These are phyloP conservation scores for Trichopria drosophilae DNA, from an alignment of 2,888 invertebrate species.

Conservation along the genomic window DNA sequence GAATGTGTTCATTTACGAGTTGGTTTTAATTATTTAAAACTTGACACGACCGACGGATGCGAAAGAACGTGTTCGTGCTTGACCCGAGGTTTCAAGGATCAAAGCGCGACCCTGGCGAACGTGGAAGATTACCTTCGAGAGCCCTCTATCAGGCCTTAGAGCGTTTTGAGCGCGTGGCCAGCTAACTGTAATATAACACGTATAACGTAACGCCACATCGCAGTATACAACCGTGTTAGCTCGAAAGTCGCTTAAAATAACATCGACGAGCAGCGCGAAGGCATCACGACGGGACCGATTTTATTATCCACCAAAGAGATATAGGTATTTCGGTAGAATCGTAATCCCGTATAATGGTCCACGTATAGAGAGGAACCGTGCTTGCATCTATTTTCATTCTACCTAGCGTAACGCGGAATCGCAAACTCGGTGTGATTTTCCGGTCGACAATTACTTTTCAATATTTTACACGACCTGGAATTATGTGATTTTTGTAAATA, in stretches of 20 bases:
- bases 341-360: constrained; percentile 34
- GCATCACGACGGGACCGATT: constrained; percentile 38
- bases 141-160: constrained; percentile 36
- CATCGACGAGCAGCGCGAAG: constrained; percentile 36
- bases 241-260: constrained; percentile 53
- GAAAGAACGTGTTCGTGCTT: constrained; percentile 49
- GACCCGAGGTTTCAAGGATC: constrained; percentile 53
- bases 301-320: constrained; percentile 38
- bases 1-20: too few relatives aligned
- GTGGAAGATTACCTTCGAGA: constrained; percentile 53
- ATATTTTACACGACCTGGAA: too few relatives aligned
- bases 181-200: constrained; percentile 13
- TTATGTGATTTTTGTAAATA: too few relatives aligned
- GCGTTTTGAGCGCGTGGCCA: constrained; percentile 16
- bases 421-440: too few relatives aligned
- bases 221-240: constrained; percentile 19
- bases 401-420: background rate
- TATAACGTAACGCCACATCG: background rate
- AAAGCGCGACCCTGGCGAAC: constrained; percentile 44
- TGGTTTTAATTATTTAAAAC: too few relatives aligned
- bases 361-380: background rate
- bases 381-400: constrained; percentile 21
- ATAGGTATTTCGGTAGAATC: constrained; percentile 36
- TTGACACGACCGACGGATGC: too few relatives aligned
- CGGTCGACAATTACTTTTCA: too few relatives aligned